These are phyloP conservation scores for Fregetta grallaria DNA, from an alignment of 2,113 vertebrate genomes.

Conservation along the genomic window DNA sequence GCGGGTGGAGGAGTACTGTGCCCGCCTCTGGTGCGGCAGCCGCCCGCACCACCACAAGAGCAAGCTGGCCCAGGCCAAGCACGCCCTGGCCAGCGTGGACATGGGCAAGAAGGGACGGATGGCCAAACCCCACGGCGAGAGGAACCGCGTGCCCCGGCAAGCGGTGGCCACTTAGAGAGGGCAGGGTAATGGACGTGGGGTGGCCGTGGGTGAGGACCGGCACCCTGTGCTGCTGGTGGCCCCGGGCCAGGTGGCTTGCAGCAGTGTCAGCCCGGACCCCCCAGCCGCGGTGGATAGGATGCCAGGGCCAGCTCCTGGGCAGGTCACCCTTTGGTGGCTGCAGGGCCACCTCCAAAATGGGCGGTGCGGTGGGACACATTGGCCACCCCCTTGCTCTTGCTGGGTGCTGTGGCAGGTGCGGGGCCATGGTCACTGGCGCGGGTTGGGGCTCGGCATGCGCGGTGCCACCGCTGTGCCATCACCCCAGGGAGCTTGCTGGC, in stretches of 20 bases:
- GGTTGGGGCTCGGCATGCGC: accelerated
- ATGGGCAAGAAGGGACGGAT: constrained; percentile 78
- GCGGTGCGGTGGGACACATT: accelerated
- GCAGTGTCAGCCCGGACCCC: neutral
- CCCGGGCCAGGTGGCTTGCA: neutral
- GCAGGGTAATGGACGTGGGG: neutral
- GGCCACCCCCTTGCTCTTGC: neutral
- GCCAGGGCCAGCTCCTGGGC: neutral
- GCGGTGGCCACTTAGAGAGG: constrained; percentile 55
- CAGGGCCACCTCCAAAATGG: neutral
- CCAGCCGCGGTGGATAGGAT: accelerated
- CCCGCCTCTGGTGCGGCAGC: constrained; percentile 86
- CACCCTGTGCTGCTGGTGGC: neutral
- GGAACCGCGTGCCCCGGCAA: constrained; percentile 86
- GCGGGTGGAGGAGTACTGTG: constrained; percentile 88
- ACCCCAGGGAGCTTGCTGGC: neutral
- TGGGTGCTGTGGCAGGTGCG: neutral
- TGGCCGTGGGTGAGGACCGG: neutral
- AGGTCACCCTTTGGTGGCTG: neutral
- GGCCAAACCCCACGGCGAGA: constrained; percentile 77
- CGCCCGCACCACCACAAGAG: constrained; percentile 79
- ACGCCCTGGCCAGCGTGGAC: constrained; percentile 76
- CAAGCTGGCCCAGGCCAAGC: constrained; percentile 85
- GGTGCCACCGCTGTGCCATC: neutral
- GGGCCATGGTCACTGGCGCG: accelerated